Evolutionary conservation across 1,140 invertebrate species (phyloP).

Genomic region (Drosophila baimaii): DNA sequence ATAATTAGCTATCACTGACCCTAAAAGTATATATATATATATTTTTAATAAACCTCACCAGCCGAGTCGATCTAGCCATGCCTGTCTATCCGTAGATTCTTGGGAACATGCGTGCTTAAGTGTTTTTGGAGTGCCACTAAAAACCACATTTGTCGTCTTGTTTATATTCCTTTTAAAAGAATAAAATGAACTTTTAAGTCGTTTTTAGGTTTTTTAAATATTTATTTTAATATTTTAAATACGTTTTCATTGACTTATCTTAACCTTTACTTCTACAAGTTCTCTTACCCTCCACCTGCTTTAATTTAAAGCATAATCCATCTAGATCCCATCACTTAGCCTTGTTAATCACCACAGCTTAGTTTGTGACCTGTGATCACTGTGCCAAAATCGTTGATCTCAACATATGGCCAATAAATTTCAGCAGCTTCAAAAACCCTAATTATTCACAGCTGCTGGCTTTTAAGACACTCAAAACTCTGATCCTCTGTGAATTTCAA

Average conservation of each 20-base stretch:
- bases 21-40: too few relatives aligned
- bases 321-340: not conserved
- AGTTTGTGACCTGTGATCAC: slow-evolving; percentile 18
- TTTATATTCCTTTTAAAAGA: too few relatives aligned
- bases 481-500: slow-evolving; percentile 45
- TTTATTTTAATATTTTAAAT: not conserved
- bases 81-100: too few relatives aligned
- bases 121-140: too few relatives aligned
- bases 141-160: too few relatives aligned
- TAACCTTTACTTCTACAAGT: too few relatives aligned
- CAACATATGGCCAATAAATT: slow-evolving; percentile 12
- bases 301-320: not conserved
- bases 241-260: not conserved
- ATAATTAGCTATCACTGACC: too few relatives aligned
- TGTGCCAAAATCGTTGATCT: slow-evolving; percentile 1
- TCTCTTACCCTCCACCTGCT: too few relatives aligned
- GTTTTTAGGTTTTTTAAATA: not conserved
- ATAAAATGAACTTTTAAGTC: too few relatives aligned
- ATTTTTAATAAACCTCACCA: too few relatives aligned
- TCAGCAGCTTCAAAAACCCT: not conserved
- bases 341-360: not conserved
- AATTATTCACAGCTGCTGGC: slow-evolving; percentile 54
- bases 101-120: too few relatives aligned
- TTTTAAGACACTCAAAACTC: slow-evolving; percentile 22
- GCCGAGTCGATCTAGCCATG: too few relatives aligned